A percentile compares a stretch with the other conserved stretches of the same genome.
Evolutionary conservation across 2,797 vertebrate species (phyloP).

Genomic region (Selene dorsalis): DNA sequence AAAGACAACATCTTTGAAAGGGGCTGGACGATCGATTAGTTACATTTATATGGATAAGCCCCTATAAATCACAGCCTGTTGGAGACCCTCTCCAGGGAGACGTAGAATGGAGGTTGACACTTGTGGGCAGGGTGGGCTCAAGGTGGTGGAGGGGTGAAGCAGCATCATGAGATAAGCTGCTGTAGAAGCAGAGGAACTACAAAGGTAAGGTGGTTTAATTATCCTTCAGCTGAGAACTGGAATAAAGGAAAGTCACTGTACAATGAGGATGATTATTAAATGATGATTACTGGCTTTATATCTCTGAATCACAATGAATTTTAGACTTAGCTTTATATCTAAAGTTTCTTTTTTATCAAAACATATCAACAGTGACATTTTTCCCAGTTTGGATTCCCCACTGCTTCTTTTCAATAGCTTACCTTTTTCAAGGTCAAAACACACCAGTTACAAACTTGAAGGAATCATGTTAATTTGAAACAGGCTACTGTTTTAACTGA

Average conservation of each 20-base stretch:
- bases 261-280: not conserved
- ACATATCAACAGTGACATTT: not conserved
- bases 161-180: not conserved
- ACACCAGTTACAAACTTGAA: too few species aligned
- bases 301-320: not conserved
- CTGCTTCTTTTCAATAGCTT: too few species aligned
- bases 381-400: too few species aligned
- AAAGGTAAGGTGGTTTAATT: not conserved
- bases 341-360: not conserved
- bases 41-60: conserved; percentile 12
- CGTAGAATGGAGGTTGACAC: not conserved
- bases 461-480: too few species aligned
- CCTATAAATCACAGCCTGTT: conserved; percentile 18
- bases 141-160: not conserved
- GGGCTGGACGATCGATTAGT: conserved; percentile 6
- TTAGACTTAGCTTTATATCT: too few species aligned
- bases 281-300: not conserved
- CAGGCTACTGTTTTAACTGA: too few species aligned
- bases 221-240: not conserved
- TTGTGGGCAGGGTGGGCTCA: not conserved
- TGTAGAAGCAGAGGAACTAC: not conserved
- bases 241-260: not conserved
- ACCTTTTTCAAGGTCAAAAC: too few species aligned
- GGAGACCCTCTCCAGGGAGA: conserved; percentile 8
- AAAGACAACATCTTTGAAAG: not conserved